Percentiles rank a stretch among this genome's conserved stretches.
phyloP scores from a whole-genome alignment of 1,140 invertebrate species.

The Stegodyphus dumicola region DNA sequence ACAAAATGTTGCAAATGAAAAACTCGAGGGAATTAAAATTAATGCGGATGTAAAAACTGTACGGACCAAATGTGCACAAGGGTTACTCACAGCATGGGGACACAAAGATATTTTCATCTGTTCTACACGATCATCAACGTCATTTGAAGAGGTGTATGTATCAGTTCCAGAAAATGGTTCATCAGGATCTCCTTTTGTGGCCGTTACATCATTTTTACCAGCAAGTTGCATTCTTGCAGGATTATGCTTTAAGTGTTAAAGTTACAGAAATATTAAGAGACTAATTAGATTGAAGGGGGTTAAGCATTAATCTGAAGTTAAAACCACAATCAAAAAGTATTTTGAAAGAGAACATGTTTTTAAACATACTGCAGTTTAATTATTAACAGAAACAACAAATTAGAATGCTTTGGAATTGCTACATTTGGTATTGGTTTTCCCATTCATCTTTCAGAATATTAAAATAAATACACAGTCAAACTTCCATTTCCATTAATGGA shows the following conservation, averaged over 20 bases:
- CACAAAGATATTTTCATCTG: constrained; percentile 60
- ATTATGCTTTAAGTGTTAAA: constrained; percentile 53
- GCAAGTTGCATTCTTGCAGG: constrained; percentile 55
- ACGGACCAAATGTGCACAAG: neutral
- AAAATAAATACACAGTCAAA: too few species aligned
- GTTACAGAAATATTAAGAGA: constrained; percentile 7
- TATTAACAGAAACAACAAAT: constrained; percentile 28
- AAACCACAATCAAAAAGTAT: neutral
- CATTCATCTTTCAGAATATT: neutral
- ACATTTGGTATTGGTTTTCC: constrained; percentile 9
- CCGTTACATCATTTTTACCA: constrained; percentile 49
- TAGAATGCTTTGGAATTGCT: neutral
- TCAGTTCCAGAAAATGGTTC: constrained; percentile 52
- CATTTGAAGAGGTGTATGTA: constrained; percentile 35
- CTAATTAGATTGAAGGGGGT: neutral
- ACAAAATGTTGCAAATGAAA: too few species aligned
- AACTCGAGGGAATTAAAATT: neutral
- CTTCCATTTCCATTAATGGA: too few species aligned
- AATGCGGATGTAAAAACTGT: neutral
- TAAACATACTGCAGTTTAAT: neutral
- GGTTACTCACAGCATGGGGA: constrained; percentile 57
- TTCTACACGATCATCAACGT: constrained; percentile 49
- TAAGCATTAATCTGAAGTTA: neutral
- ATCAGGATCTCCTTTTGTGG: constrained; percentile 33
- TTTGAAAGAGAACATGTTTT: too few species aligned